Evolutionary conservation across 2,113 vertebrate species (phyloP).

Genomic region (Phalacrocorax carbo): DNA sequence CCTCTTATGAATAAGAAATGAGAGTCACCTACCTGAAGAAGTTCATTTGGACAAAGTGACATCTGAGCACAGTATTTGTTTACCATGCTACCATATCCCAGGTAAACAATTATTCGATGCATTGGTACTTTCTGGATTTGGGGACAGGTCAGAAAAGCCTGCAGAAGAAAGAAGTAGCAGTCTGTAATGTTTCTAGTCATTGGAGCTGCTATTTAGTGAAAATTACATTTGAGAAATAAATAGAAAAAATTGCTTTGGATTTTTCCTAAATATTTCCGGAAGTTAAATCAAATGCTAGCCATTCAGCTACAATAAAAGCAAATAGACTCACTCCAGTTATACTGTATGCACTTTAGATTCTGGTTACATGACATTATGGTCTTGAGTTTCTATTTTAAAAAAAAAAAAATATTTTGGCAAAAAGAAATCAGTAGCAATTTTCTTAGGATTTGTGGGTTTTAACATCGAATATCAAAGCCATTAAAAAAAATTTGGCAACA

Average conservation of each 20-base stretch:
- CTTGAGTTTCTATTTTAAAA: background rate
- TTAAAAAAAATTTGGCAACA: background rate
- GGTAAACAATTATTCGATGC: slow-evolving; percentile 70
- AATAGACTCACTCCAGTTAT: background rate
- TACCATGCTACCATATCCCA: slow-evolving; percentile 84
- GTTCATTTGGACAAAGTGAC: slow-evolving; percentile 66
- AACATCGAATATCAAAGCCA: background rate
- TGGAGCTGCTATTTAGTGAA: background rate
- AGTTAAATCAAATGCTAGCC: background rate
- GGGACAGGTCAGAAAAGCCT: slow-evolving; percentile 78
- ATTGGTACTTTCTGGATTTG: slow-evolving; percentile 61
- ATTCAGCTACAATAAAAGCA: background rate
- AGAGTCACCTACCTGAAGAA: slow-evolving; percentile 78
- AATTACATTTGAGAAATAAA: background rate
- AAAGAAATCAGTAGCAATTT: background rate
- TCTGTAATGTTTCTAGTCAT: background rate
- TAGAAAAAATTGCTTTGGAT: background rate
- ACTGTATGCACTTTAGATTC: background rate
- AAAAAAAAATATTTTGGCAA: background rate
- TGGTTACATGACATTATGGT: background rate
- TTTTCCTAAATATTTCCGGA: background rate
- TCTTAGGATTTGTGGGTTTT: background rate
- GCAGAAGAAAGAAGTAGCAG: background rate
- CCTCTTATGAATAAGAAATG: background rate
- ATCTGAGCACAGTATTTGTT: slow-evolving; percentile 76